Evolutionary conservation across 2,113 vertebrate genomes (phyloP), one percentile per base, ranked within the genome.

Genomic region (Cromileptes altivelis): DNA sequence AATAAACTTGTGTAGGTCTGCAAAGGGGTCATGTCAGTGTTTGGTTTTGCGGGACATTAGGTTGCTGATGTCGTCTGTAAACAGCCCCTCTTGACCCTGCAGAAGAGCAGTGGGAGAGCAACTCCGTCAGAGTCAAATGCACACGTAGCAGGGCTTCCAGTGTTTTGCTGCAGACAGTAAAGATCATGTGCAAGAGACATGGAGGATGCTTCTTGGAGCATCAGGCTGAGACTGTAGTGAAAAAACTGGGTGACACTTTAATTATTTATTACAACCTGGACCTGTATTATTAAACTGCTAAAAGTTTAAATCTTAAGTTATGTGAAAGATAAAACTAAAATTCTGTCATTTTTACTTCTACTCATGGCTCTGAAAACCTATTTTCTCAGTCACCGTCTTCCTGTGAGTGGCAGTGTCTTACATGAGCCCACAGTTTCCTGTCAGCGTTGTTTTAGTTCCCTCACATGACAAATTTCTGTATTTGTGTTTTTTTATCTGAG

Each of bases 21-120:
- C n/a, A 61, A 8, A 67, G 14, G 7, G 3, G 4, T 27, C 45
- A 8, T 61, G 30, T 76, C 30, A n/a, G 1, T 8, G 70, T 55
- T 70, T 0, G 11, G 52, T 55, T 64, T 57, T 45, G 55, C 77
- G 75, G 75, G 58, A 40, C 61, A 42, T 69, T 55, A 6, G 25
- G 45, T 18, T 63, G 60, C 58, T 67, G 19, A 30, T 65, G 82
- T 70, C 53, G 60, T 78, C 61, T 72, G 49, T 70, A 80, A 85
- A 85, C 70, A 85, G 2, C 12, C 21, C 74, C 72, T 57, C 37
- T 61, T 81, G 81, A 86, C 81, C 52, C 52, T n/a, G 27, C 30
- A 78, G 40, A 74, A 60, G 15, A 49, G 74, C 65, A 64, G 67
- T 64, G 81, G 62, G 68, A 64, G 50, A 70, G 33, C 37, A 3